Evolutionary conservation across 1,140 invertebrate species (phyloP), one percentile per base, ranked within the genome.

Genomic region (Pseudachorutes palmiensis): DNA sequence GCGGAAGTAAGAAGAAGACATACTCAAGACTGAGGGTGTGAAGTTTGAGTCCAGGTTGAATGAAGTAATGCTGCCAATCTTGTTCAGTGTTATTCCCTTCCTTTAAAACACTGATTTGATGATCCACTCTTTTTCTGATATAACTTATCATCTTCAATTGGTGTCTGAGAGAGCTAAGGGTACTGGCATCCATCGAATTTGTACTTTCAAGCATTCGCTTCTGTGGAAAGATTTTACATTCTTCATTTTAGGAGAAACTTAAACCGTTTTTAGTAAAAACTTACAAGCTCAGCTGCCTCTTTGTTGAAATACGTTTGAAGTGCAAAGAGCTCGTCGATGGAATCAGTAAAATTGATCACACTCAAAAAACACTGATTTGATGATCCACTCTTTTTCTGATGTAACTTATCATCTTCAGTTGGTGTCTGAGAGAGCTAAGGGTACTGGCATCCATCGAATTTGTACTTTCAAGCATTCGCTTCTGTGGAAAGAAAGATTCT

Each of bases 121-220:
- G 82, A 67, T 90, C 86, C 65, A 91, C 83, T 55, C 91, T 82
- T 75, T 87, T 87, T 63, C 86, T 83, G 1, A 95, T 83, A 80
- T 91, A 95, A 62, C 86, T 80, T 45, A 96, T 80, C 76, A 90
- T 94, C 49, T 88, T 91, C n/a, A 96, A 77, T 77, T 94, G 91
- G 72, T 92, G 90, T 75, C 94, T 92, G 31, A 94, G 87, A 33
- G 85, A 82, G 32, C 26, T 65, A n/a, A 57, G n/a, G n/a, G n/a
- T n/a, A n/a, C n/a, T 28, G 22, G 57, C 51, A 3, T 65, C 64
- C 29, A 22, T 14, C 2, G 32, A 22, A 63, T 19, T 63, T 63
- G 32, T 14, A 16, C 3, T 12, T 26, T 63, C 62, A 9, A 63
- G 32, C 22, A 19, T 33, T 22, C 48, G 57, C 14, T 26, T 63